Conservation (phyloP, 2,113 vertebrate species). For the Phyllostomus discolor region DNA sequence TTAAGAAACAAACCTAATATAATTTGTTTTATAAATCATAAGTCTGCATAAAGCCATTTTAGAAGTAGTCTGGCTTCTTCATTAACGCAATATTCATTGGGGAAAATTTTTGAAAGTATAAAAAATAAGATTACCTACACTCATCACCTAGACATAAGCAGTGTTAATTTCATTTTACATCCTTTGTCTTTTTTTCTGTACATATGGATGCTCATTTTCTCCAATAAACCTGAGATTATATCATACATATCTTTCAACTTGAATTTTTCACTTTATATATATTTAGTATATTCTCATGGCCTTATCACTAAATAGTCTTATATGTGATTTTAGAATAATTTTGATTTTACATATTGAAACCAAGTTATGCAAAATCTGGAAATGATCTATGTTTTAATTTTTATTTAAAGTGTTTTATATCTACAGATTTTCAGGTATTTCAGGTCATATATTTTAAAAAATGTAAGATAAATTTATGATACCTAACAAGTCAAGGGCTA, state of each 20-base stretch:
- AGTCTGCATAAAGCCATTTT: neutral
- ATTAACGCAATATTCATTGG: neutral
- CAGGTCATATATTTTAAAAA: neutral
- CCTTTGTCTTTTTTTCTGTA: neutral
- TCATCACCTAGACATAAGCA: neutral
- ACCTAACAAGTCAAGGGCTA: neutral
- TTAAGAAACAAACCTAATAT: neutral
- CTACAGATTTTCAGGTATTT: neutral
- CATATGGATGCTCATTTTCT: neutral
- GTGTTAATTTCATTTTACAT: neutral
- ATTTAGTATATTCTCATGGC: neutral
- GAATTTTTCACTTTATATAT: neutral
- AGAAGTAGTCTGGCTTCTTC: neutral
- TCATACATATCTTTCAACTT: neutral
- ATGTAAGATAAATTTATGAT: neutral
- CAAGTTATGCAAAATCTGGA: neutral
- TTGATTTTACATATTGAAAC: neutral
- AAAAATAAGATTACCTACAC: neutral
- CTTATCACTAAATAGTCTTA: neutral
- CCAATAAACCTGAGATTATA: neutral
- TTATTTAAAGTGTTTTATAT: neutral
- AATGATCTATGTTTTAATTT: conserved; percentile 19
- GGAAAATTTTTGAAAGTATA: neutral
- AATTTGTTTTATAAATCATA: neutral
- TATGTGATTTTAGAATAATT: neutral